A percentile compares a stretch with the other conserved stretches of the same genome.
These are phyloP conservation scores for Caerostris extrusa DNA, from an alignment of 1,140 invertebrate genomes.

Conservation along the genomic window DNA sequence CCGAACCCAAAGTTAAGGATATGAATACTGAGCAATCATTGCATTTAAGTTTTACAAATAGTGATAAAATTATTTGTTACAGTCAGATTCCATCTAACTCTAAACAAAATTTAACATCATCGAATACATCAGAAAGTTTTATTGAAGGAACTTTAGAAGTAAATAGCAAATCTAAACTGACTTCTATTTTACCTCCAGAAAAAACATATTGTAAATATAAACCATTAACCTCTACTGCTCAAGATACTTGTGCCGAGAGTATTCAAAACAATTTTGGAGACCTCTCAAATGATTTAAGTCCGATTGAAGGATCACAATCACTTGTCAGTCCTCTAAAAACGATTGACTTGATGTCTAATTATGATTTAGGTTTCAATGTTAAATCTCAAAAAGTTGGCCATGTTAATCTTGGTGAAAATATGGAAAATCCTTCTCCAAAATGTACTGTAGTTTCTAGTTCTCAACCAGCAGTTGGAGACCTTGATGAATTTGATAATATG, in stretches of 20 bases:
- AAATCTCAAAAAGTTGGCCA: neutral
- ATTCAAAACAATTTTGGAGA: neutral
- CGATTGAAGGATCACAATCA: conserved; percentile 28
- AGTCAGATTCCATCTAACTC: neutral
- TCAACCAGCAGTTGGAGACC: neutral
- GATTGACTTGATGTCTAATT: neutral
- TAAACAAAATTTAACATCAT: neutral
- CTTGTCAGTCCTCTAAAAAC: conserved; percentile 14
- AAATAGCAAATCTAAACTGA: neutral
- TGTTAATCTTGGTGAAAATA: neutral
- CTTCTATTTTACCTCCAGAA: neutral
- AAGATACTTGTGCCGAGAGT: neutral
- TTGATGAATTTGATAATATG: conserved; percentile 69
- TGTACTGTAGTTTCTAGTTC: conserved; percentile 50
- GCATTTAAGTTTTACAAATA: neutral
- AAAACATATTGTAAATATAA: neutral
- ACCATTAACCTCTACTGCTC: conserved; percentile 34
- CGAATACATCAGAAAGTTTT: conserved; percentile 47
- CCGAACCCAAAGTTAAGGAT: neutral
- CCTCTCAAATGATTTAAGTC: neutral
- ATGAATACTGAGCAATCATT: neutral
- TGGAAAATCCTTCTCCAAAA: neutral
- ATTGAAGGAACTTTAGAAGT: conserved; percentile 42
- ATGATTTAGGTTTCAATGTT: neutral
- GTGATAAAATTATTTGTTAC: neutral